Evolutionary conservation across 2,113 vertebrate genomes (phyloP).

Genomic region (Hypomesus transpacificus): DNA sequence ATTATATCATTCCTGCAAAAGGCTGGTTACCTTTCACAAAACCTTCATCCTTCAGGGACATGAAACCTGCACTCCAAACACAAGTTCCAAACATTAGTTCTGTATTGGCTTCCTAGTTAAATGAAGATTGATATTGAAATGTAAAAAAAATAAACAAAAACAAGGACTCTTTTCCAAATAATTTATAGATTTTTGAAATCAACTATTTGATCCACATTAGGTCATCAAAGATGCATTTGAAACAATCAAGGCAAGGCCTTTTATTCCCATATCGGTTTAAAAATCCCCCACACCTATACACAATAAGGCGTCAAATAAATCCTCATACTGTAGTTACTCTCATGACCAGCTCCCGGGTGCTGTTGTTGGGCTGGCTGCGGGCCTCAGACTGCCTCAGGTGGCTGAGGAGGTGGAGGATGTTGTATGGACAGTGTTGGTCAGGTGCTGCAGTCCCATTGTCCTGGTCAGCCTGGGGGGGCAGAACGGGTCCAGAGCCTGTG

Average conservation of each 20-base stretch:
- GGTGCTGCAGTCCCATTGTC: constrained; percentile 72
- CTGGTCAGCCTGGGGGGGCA: constrained; percentile 57
- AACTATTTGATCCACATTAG: constrained; percentile 65
- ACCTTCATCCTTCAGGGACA: constrained; percentile 42
- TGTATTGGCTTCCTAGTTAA: constrained; percentile 34
- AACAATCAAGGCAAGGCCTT: constrained; percentile 53
- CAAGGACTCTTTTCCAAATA: constrained; percentile 23
- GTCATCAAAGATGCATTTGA: constrained; percentile 65
- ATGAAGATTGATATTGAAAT: background rate
- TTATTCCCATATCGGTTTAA: constrained; percentile 35
- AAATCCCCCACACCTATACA: constrained; percentile 30
- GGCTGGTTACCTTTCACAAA: constrained; percentile 21
- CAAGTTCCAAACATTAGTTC: constrained; percentile 59
- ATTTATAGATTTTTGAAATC: constrained; percentile 55
- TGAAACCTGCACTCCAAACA: constrained; percentile 40
- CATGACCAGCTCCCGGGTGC: constrained; percentile 97
- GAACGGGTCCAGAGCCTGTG: constrained; percentile 39
- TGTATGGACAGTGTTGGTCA: constrained; percentile 97
- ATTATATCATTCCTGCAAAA: background rate
- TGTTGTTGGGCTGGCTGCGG: constrained; percentile 75
- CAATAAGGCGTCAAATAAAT: constrained; percentile 70
- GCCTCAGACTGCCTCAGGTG: constrained; percentile 90
- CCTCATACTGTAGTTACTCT: constrained; percentile 97
- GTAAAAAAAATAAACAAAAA: too few relatives aligned
- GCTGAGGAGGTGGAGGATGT: constrained; percentile 95